Conservation (phyloP, 2,113 vertebrate species). For the Tichodroma muraria region DNA sequence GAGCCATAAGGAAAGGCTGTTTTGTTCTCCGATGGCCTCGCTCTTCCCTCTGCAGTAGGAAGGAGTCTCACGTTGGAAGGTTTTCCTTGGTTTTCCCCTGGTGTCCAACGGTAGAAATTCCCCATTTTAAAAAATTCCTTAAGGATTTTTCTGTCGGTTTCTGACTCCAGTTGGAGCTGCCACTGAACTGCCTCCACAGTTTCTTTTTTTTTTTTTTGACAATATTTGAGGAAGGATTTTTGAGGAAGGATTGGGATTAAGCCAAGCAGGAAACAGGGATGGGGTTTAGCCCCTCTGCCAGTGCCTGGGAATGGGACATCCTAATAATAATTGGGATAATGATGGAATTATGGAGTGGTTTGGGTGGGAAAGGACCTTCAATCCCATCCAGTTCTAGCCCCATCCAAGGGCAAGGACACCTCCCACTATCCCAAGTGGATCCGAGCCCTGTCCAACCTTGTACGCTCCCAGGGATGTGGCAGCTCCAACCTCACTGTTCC, state of each 20-base stretch:
- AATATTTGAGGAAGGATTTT: not conserved
- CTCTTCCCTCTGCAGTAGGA: not conserved
- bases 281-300: not conserved
- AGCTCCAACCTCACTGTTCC: not conserved
- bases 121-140: not conserved
- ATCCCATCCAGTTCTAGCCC: not conserved
- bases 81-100: not conserved
- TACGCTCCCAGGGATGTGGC: not conserved
- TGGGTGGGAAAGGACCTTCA: not conserved
- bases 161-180: not conserved
- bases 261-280: not conserved
- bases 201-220: not conserved
- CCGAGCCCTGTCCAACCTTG: not conserved
- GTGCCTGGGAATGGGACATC: not conserved
- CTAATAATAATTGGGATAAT: not conserved
- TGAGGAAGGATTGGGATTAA: not conserved
- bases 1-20: not conserved
- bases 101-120: not conserved
- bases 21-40: accelerated
- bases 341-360: not conserved
- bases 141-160: accelerated
- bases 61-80: accelerated
- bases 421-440: not conserved
- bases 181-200: not conserved
- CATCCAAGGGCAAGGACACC: not conserved